Conservation (phyloP, 2,888 invertebrate species). For the Labia minor region DNA sequence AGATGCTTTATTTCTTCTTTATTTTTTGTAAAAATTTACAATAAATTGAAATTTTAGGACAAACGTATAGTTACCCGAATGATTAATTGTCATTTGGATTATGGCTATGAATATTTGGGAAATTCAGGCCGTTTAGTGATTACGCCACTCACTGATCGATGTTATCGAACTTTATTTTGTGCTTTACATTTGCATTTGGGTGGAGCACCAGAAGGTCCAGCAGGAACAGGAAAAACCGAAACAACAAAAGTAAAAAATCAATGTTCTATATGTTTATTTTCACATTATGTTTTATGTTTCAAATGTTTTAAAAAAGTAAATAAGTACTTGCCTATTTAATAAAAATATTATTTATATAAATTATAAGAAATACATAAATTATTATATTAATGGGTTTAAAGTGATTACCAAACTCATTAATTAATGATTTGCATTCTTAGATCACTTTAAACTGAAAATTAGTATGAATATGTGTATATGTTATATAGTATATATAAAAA, state of each 20-base stretch:
- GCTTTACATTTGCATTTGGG: conserved; percentile 82
- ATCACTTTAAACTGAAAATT: too few species aligned
- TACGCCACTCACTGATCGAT: conserved; percentile 86
- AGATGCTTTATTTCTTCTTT: conserved; percentile 20
- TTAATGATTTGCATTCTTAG: too few species aligned
- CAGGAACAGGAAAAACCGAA: conserved; percentile 82
- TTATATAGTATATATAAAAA: too few species aligned
- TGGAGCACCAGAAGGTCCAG: conserved; percentile 74
- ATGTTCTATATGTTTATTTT: too few species aligned
- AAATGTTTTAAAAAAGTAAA: too few species aligned
- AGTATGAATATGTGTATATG: too few species aligned
- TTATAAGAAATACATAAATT: too few species aligned
- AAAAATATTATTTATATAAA: too few species aligned
- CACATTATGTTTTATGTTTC: too few species aligned
- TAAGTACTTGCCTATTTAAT: too few species aligned
- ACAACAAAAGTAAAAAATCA: conserved; percentile 59
- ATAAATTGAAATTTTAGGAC: conserved; percentile 36
- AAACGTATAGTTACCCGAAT: conserved; percentile 60
- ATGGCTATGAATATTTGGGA: conserved; percentile 91
- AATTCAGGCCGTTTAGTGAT: conserved; percentile 81
- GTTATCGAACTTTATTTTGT: conserved; percentile 84
- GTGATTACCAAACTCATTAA: too few species aligned
- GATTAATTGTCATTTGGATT: conserved; percentile 78
- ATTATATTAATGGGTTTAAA: too few species aligned
- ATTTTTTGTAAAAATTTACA: background rate